Evolutionary conservation across 2,797 vertebrate species (phyloP).

Genomic region (Chiloscyllium punctatum): DNA sequence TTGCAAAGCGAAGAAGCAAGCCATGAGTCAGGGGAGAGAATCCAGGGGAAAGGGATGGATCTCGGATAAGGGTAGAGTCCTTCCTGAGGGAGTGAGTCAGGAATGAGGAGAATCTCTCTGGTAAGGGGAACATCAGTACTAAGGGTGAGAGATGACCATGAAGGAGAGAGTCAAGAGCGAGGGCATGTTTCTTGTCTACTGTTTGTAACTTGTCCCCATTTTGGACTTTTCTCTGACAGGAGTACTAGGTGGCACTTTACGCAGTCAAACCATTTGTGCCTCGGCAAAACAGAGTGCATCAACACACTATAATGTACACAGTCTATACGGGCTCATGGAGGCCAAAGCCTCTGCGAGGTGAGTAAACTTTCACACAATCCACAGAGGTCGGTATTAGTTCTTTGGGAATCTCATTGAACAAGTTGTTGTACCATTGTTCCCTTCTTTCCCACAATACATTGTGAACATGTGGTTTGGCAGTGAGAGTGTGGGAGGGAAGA

Average conservation of each 20-base stretch:
- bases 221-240: constrained; percentile 49
- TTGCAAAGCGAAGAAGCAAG: no score
- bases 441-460: no score
- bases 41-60: no score
- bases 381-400: not conserved
- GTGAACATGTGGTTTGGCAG: no score
- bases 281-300: constrained; percentile 66
- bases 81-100: not conserved
- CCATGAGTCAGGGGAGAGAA: no score
- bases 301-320: constrained; percentile 78
- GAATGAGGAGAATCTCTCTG: not conserved
- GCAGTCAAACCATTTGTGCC: constrained; percentile 68
- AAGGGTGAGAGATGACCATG: not conserved
- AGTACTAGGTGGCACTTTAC: constrained; percentile 64
- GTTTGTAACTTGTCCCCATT: no score
- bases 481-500: no score
- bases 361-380: constrained; percentile 17
- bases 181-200: not conserved
- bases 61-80: no score
- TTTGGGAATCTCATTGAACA: not conserved
- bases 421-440: no score
- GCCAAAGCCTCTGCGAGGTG: constrained; percentile 74
- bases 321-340: constrained; percentile 80
- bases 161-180: not conserved
- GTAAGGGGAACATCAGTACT: no score